A percentile compares a stretch with the other conserved stretches of the same genome.
Evolutionary conservation across 1,140 invertebrate genomes (phyloP).

Genomic region (Heliconius melpomene): DNA sequence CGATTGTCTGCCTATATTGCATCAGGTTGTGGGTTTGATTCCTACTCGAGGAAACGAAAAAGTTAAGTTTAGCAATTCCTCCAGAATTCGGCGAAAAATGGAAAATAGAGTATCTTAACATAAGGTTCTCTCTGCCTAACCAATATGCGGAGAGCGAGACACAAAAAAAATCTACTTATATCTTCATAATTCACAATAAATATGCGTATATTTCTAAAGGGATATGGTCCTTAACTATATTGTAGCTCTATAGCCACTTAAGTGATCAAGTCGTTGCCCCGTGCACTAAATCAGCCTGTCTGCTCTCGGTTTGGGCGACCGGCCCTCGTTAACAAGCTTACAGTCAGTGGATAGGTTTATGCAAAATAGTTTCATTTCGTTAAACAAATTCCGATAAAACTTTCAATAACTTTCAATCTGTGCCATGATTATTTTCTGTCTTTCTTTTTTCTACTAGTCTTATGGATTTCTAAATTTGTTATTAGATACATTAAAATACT

Average conservation of each 20-base stretch:
- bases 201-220: constrained; percentile 12
- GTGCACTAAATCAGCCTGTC: constrained; percentile 66
- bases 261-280: constrained; percentile 50
- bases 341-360: constrained; percentile 26
- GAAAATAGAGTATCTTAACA: no score
- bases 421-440: not conserved
- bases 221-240: constrained; percentile 19
- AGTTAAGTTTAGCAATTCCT: no score
- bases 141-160: no score
- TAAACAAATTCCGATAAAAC: not conserved
- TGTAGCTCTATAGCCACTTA: constrained; percentile 33
- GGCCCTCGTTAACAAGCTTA: constrained; percentile 22
- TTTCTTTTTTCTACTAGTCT: not conserved
- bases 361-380: not conserved
- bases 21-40: no score
- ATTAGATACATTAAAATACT: not conserved
- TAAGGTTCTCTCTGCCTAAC: no score
- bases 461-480: not conserved
- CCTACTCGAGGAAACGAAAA: no score
- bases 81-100: no score
- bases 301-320: constrained; percentile 54
- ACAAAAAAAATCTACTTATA: not conserved
- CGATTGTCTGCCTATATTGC: not conserved
- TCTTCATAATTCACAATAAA: not conserved
- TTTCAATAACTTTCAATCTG: not conserved